Evolutionary conservation across 2,797 vertebrate genomes (phyloP).

Genomic region (Enteromius argenteus): DNA sequence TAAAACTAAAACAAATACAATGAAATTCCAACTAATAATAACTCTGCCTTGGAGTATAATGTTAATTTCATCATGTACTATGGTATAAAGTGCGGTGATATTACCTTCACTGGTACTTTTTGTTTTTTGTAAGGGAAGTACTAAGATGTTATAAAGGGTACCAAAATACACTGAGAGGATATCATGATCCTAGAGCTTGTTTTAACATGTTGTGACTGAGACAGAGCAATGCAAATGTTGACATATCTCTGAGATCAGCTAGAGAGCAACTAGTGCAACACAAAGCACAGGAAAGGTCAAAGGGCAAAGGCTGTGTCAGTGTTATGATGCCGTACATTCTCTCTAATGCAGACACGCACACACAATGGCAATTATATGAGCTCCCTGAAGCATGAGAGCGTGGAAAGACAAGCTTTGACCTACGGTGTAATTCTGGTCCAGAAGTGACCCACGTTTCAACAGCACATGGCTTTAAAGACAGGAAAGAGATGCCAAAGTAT

Average conservation of each 20-base stretch:
- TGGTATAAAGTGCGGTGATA: neutral
- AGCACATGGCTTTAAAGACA: constrained; percentile 37
- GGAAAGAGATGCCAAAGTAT: constrained; percentile 38
- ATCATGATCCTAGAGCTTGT: neutral
- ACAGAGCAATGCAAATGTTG: neutral
- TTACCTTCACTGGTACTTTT: constrained; percentile 12
- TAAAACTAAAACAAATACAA: neutral
- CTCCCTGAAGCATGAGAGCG: constrained; percentile 30
- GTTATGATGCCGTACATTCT: constrained; percentile 33
- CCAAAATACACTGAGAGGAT: neutral
- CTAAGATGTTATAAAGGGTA: neutral
- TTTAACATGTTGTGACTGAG: constrained; percentile 26
- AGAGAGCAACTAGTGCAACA: constrained; percentile 12
- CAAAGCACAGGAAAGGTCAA: constrained; percentile 18
- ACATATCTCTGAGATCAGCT: constrained; percentile 8
- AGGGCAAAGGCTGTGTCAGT: constrained; percentile 20
- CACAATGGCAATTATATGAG: constrained; percentile 41
- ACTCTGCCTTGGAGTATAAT: neutral
- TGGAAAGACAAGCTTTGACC: constrained; percentile 50
- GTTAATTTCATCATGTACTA: neutral
- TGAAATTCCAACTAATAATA: neutral
- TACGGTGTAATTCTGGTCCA: constrained; percentile 41
- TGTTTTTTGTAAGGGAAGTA: neutral
- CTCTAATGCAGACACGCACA: constrained; percentile 13
- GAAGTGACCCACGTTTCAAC: constrained; percentile 51